phyloP scores from a whole-genome alignment of 1,140 invertebrate genomes.

The Spodoptera frugiperda region DNA sequence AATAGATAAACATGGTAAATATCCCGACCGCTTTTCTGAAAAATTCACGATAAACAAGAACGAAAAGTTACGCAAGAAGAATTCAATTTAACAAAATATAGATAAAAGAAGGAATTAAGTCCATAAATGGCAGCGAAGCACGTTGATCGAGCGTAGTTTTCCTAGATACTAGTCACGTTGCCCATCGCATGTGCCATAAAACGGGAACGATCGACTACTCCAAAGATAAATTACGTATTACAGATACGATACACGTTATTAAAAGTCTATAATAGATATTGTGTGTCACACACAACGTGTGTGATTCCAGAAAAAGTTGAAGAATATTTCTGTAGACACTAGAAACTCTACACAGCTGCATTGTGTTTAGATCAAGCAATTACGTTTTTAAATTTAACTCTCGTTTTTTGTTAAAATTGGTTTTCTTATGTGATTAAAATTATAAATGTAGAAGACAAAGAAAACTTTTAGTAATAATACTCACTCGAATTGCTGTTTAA shows the following conservation, averaged over 20 bases:
- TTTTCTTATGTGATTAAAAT: too few relatives aligned
- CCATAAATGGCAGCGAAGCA: not conserved
- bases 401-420: too few relatives aligned
- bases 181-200: constrained; percentile 29
- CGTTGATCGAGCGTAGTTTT: constrained; percentile 32
- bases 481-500: too few relatives aligned
- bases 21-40: too few relatives aligned
- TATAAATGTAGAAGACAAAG: too few relatives aligned
- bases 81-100: not conserved
- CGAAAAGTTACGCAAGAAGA: too few relatives aligned
- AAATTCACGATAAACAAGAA: not conserved
- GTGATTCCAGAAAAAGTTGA: not conserved
- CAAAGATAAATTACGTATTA: constrained; percentile 36
- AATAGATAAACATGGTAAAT: too few relatives aligned
- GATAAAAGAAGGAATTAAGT: constrained; percentile 11
- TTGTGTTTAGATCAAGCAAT: too few relatives aligned
- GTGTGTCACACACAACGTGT: not conserved
- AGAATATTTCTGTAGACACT: too few relatives aligned
- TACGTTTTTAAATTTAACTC: too few relatives aligned
- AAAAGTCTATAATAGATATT: not conserved
- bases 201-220: constrained; percentile 43
- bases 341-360: too few relatives aligned
- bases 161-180: constrained; percentile 46
- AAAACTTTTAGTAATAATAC: too few relatives aligned
- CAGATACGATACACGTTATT: constrained; percentile 25